Percentiles rank a stretch among this genome's conserved stretches.
These are phyloP conservation scores for Stegana nigrithorax DNA, from an alignment of 2,888 invertebrate species.

Conservation along the genomic window DNA sequence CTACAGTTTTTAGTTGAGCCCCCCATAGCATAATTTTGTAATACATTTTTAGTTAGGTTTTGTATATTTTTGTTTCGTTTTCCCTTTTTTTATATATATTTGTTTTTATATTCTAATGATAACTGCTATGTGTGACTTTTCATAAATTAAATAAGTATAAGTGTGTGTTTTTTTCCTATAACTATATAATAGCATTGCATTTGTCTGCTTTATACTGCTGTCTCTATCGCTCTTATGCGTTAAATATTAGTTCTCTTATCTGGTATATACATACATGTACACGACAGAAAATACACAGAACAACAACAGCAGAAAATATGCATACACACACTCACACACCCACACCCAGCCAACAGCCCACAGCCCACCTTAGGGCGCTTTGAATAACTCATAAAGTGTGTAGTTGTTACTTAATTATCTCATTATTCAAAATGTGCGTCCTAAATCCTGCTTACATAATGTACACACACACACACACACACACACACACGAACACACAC, in stretches of 20 bases:
- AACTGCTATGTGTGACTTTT: conserved; percentile 16
- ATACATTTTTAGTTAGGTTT: conserved; percentile 1
- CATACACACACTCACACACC: conserved; percentile 1
- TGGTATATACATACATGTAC: not conserved
- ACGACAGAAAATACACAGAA: not conserved
- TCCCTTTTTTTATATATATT: conserved; percentile 27
- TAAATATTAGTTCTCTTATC: not conserved
- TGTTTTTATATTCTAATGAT: conserved; percentile 26
- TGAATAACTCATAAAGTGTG: conserved; percentile 48
- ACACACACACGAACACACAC: not conserved
- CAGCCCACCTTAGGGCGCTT: conserved; percentile 30
- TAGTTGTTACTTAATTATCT: conserved; percentile 57
- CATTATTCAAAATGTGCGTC: conserved; percentile 46
- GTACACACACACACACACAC: conserved; percentile 10
- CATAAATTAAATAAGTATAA: conserved; percentile 31
- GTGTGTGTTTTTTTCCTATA: conserved; percentile 42
- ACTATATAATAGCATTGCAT: conserved; percentile 32
- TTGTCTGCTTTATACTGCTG: conserved; percentile 31
- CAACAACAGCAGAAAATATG: not conserved
- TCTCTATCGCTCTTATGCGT: conserved; percentile 8
- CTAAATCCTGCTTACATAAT: conserved; percentile 12
- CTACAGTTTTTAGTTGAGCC: no score
- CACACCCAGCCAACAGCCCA: not conserved
- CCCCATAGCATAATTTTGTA: conserved; percentile 9
- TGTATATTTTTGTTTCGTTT: conserved; percentile 37